phyloP scores from a whole-genome alignment of 2,888 invertebrate species.

The Axea sp. region DNA sequence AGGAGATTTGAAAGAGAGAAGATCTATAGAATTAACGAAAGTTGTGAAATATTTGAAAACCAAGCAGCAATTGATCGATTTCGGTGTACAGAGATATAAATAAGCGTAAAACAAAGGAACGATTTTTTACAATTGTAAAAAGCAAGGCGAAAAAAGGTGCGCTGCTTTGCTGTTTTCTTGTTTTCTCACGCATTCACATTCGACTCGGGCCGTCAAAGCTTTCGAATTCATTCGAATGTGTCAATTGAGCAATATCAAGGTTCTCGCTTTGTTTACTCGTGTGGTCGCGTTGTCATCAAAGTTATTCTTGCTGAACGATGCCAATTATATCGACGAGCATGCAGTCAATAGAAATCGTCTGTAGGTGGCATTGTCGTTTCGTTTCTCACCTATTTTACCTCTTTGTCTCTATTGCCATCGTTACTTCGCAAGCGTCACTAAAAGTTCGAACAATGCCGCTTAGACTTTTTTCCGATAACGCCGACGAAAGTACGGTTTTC shows the following conservation, averaged over 20 bases:
- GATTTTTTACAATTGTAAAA: slow-evolving; percentile 13
- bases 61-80: slow-evolving; percentile 20
- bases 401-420: slow-evolving; percentile 1
- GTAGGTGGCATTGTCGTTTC: slow-evolving; percentile 64
- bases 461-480: slow-evolving; percentile 36
- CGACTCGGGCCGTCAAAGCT: slow-evolving; percentile 22
- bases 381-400: background rate
- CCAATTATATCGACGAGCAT: slow-evolving; percentile 71
- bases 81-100: slow-evolving; percentile 2
- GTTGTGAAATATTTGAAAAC: slow-evolving; percentile 16
- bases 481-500: slow-evolving; percentile 2
- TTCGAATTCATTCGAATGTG: slow-evolving; percentile 39
- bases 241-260: slow-evolving; percentile 25
- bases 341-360: slow-evolving; percentile 73
- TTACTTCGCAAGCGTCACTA: slow-evolving; percentile 18
- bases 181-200: slow-evolving; percentile 27
- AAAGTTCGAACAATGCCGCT: slow-evolving; percentile 64
- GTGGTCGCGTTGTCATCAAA: slow-evolving; percentile 70
- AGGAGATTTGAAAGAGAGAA: no score
- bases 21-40: slow-evolving; percentile 22
- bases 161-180: slow-evolving; percentile 37
- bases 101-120: no score
- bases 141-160: slow-evolving; percentile 17
- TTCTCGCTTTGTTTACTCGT: slow-evolving; percentile 65
- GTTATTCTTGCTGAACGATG: slow-evolving; percentile 67